Percentiles rank a stretch among this genome's conserved stretches.
These are phyloP conservation scores for Novumbra hubbsi DNA, from an alignment of 2,797 vertebrate genomes.

Conservation along the genomic window DNA sequence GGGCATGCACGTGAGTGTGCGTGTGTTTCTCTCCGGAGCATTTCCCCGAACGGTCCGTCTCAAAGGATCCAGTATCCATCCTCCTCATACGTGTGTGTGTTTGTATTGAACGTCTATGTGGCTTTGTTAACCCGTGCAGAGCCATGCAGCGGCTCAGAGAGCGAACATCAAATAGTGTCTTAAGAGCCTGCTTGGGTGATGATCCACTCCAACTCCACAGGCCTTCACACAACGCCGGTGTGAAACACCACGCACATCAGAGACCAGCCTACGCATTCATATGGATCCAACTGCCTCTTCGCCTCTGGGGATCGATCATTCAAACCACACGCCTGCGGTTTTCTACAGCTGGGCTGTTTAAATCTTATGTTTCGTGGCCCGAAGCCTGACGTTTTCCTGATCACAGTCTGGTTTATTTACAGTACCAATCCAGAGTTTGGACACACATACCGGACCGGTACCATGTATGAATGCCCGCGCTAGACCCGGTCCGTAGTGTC, in stretches of 20 bases:
- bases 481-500: conserved; percentile 10
- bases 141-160: conserved; percentile 41
- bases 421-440: no score
- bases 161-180: conserved; percentile 58
- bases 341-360: no score
- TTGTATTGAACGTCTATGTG: not conserved
- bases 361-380: no score
- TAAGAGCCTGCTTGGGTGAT: conserved; percentile 64
- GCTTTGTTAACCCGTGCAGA: conserved; percentile 29
- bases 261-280: not conserved
- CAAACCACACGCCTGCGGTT: no score
- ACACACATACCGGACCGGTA: no score
- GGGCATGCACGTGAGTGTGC: conserved; percentile 8
- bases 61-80: no score
- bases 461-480: no score
- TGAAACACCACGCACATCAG: conserved; percentile 57
- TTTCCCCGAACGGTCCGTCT: not conserved
- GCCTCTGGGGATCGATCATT: conserved; percentile 20
- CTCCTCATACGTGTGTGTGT: not conserved
- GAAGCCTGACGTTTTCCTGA: no score
- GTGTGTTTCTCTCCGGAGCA: not conserved
- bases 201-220: conserved; percentile 53
- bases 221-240: conserved; percentile 50
- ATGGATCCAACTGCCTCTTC: conserved; percentile 15
- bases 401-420: no score